phyloP scores from a whole-genome alignment of 2,113 vertebrate species.

The Gallinago paraguaiae region DNA sequence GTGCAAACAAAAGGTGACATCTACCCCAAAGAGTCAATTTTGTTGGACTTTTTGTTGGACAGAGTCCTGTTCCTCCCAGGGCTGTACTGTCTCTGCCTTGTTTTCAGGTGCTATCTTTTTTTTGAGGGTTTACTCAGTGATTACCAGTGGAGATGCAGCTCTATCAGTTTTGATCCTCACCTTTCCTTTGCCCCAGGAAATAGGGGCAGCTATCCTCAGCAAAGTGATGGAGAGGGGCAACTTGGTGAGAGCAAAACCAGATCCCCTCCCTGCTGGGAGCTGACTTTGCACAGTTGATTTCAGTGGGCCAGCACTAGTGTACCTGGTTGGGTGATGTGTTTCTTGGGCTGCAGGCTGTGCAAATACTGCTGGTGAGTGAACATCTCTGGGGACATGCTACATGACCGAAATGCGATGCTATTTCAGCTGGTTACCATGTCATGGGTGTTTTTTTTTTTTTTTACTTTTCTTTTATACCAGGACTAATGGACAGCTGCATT shows the following conservation, averaged over 20 bases:
- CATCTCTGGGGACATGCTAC: not conserved
- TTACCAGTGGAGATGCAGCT: not conserved
- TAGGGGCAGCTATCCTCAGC: not conserved
- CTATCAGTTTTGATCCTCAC: not conserved
- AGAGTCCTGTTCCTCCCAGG: not conserved
- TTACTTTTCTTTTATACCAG: not conserved
- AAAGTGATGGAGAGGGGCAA: not conserved
- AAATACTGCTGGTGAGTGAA: not conserved
- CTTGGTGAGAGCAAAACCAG: not conserved
- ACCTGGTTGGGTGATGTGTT: not conserved
- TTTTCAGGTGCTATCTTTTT: not conserved
- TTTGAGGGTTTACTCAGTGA: not conserved
- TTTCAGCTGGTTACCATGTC: not conserved
- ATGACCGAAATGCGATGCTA: not conserved
- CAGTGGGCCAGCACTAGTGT: not conserved
- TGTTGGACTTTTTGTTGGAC: too few species aligned
- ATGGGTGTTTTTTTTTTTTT: not conserved
- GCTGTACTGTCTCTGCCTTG: not conserved
- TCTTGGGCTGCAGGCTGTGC: not conserved
- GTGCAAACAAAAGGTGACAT: not conserved
- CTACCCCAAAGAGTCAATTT: not conserved
- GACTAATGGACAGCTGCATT: not conserved
- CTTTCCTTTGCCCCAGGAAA: not conserved
- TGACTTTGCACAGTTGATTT: not conserved
- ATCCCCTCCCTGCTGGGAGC: not conserved